Evolutionary conservation across 2,113 vertebrate genomes (phyloP), one percentile per base, ranked within the genome.

Genomic region (Larimichthys polyactis): DNA sequence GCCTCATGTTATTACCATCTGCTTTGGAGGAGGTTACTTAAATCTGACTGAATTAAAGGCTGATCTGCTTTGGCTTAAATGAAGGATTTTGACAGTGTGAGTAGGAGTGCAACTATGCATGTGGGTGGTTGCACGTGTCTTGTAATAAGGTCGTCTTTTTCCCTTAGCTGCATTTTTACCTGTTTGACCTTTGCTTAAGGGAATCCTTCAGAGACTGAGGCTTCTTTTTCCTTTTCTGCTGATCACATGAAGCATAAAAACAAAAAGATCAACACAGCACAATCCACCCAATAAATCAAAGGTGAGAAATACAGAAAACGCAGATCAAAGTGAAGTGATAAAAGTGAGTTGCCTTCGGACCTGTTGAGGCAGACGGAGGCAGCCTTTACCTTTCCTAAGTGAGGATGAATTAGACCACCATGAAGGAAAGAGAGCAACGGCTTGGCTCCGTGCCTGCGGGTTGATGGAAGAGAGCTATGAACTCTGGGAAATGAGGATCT

Each of bases 401-500:
- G 83, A 85, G 83, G 85, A 89, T 84, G 79, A 85, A 87, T 91
- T 83, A 85, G 86, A 78, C 76, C 81, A 81, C 71, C 46, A 3
- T 55, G 29, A 68, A 68, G 59, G 19, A 79, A 40, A 40, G 71
- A 79, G 82, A 65, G 72, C 58, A 75, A 78, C 92, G 73, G 55
- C 68, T 85, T 92, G 83, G 91, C 90, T n/a, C 32, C 51, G 65
- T 85, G 87, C 86, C 90, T 70, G 78, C n/a, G 52, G 83, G 72
- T 78, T 92, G 92, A 94, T 92, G 78, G 89, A 94, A 55, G 71
- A 85, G 80, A 85, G 87, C 85, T 84, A 84, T 90, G 88, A 93
- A 91, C 87, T 87, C 85, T 87, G 85, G 76, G 89, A 93, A 93
- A 90, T 90, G 77, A 93, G 91, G 80, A 90, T 86, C 87, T 92